Percentiles rank a stretch among this genome's conserved stretches.
Evolutionary conservation across 2,888 invertebrate species (phyloP).

Genomic region (Pedicia rivosa): DNA sequence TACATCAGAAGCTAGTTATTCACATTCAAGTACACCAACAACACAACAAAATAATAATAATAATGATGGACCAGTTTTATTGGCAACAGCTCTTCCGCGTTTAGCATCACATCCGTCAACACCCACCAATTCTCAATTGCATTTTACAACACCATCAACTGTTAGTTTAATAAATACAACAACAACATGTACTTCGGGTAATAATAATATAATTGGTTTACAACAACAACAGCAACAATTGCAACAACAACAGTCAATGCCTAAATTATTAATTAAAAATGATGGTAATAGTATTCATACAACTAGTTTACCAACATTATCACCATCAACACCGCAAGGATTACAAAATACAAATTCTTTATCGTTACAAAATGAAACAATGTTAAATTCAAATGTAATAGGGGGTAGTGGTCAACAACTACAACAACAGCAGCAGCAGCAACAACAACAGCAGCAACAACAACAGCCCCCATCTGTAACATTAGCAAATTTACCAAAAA

Average conservation of each 20-base stretch:
- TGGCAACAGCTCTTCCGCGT: slow-evolving; percentile 39
- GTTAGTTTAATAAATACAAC: slow-evolving; percentile 14
- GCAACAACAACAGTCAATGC: slow-evolving; percentile 10
- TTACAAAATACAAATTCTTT: background rate
- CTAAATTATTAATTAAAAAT: slow-evolving; percentile 7
- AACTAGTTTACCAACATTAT: slow-evolving; percentile 11
- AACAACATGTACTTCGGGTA: slow-evolving; percentile 10
- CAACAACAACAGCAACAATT: slow-evolving; percentile 9
- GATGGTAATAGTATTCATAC: slow-evolving; percentile 10
- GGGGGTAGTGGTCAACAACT: slow-evolving; percentile 18
- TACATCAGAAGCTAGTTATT: slow-evolving; percentile 62
- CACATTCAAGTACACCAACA: slow-evolving; percentile 29
- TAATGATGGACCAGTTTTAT: slow-evolving; percentile 32
- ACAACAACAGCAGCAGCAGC: slow-evolving; percentile 8
- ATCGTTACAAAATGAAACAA: slow-evolving; percentile 6
- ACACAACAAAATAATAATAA: slow-evolving; percentile 17
- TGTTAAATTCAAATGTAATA: slow-evolving; percentile 27
- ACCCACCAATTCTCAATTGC: slow-evolving; percentile 18
- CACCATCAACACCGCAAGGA: slow-evolving; percentile 9
- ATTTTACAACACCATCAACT: slow-evolving; percentile 17
- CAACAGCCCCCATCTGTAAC: slow-evolving; percentile 29
- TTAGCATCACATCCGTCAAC: slow-evolving; percentile 29
- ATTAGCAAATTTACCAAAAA: slow-evolving; percentile 33
- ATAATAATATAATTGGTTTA: background rate
- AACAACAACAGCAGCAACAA: slow-evolving; percentile 16